A percentile compares a stretch with the other conserved stretches of the same genome.
phyloP scores from a whole-genome alignment of 2,888 invertebrate genomes.

The Augochlorella aurata region DNA sequence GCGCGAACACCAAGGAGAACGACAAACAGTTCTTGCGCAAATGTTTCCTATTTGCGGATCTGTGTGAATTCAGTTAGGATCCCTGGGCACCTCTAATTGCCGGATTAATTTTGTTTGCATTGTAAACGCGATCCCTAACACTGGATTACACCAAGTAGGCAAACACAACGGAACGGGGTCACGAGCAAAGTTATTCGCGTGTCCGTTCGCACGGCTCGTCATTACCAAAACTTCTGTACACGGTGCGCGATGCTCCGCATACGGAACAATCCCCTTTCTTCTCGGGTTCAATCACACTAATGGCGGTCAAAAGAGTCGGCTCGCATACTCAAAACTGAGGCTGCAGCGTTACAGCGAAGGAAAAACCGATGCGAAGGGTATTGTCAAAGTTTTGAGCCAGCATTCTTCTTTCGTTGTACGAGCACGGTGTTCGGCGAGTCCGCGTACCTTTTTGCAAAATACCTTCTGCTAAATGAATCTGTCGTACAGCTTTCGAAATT shows the following conservation, averaged over 20 bases:
- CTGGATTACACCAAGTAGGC: neutral
- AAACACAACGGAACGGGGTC: neutral
- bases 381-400: conserved; percentile 2
- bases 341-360: neutral
- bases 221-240: conserved; percentile 24
- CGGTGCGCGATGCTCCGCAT: neutral
- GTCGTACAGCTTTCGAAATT: no score
- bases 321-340: conserved; percentile 21
- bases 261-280: conserved; percentile 34
- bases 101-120: neutral
- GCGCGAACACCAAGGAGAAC: no score
- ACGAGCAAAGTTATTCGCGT: conserved; percentile 2
- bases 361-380: neutral
- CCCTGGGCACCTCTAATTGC: neutral
- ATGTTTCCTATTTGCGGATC: neutral
- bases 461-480: no score
- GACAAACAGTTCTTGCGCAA: neutral
- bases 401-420: neutral
- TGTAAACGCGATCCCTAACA: neutral
- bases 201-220: conserved; percentile 2
- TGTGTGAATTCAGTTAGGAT: neutral
- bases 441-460: no score
- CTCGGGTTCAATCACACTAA: conserved; percentile 52
- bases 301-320: conserved; percentile 39
- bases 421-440: conserved; percentile 15